Evolutionary conservation across 2,888 invertebrate genomes (phyloP).

Genomic region (Spialia ferax): DNA sequence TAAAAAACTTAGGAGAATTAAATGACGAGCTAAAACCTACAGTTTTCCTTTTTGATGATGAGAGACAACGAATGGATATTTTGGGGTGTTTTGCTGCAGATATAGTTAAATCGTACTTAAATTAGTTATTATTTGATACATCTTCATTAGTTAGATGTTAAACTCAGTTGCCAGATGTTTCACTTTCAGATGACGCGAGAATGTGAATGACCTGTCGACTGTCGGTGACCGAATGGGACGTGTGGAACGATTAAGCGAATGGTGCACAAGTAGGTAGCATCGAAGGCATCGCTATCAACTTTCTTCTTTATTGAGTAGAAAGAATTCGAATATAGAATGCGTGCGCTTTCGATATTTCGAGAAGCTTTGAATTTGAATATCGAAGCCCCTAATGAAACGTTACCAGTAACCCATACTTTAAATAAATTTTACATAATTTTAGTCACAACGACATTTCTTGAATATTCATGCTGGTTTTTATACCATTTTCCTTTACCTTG

Average conservation of each 20-base stretch:
- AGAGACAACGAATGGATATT: no score
- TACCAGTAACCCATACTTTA: not conserved
- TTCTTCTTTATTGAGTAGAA: conserved; percentile 60
- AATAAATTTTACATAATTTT: no score
- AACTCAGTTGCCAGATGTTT: conserved; percentile 50
- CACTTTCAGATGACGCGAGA: conserved; percentile 48
- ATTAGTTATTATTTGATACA: conserved; percentile 16
- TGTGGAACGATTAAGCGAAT: conserved; percentile 46
- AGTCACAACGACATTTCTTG: not conserved
- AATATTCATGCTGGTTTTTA: not conserved
- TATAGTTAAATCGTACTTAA: no score
- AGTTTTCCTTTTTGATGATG: no score
- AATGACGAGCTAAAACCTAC: no score
- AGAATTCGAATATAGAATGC: conserved; percentile 37
- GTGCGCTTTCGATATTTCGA: conserved; percentile 28
- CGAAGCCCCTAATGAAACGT: not conserved
- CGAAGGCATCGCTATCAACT: conserved; percentile 56
- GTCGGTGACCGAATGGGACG: conserved; percentile 56
- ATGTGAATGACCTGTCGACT: conserved; percentile 67
- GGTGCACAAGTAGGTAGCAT: conserved; percentile 48
- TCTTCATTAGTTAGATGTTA: conserved; percentile 33
- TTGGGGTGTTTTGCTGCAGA: no score
- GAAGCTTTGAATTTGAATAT: conserved; percentile 13
- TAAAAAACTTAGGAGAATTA: not conserved
- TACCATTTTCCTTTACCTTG: not conserved